Conservation (phyloP, 2,888 invertebrate species). For the Ormia ochracea region DNA sequence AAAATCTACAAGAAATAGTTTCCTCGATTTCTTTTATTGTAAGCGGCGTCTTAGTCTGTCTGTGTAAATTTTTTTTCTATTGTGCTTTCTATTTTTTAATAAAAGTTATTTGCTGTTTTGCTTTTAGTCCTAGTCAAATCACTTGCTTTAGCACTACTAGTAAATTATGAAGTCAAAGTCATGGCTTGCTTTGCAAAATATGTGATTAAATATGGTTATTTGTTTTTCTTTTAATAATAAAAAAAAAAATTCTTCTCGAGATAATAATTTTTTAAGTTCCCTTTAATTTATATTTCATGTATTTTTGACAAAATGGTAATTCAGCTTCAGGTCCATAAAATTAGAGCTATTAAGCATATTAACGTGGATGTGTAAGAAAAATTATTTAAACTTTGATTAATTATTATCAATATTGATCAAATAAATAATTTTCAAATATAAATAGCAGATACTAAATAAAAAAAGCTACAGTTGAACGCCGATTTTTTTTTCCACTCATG, state of each 20-base stretch:
- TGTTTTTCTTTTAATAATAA: neutral
- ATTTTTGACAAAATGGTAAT: too few relatives aligned
- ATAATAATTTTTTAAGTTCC: neutral
- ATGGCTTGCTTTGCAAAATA: conserved; percentile 1
- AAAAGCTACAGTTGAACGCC: too few relatives aligned
- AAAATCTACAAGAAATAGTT: neutral
- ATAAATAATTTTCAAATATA: too few relatives aligned
- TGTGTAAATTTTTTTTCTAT: neutral
- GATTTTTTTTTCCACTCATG: too few relatives aligned
- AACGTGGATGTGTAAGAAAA: too few relatives aligned
- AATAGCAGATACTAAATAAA: too few relatives aligned
- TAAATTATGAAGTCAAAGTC: conserved; percentile 38
- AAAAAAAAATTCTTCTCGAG: neutral
- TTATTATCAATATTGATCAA: too few relatives aligned
- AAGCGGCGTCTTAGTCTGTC: conserved; percentile 35
- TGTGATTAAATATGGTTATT: neutral
- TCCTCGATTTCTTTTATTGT: conserved; percentile 8
- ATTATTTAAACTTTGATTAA: too few relatives aligned
- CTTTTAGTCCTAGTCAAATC: neutral
- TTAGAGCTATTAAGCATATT: too few relatives aligned
- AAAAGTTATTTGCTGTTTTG: neutral
- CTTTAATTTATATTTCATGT: neutral
- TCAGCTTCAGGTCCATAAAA: too few relatives aligned
- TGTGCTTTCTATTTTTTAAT: neutral
- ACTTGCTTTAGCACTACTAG: neutral